Percentiles rank a stretch among this genome's conserved stretches.
Conservation (phyloP, 2,888 invertebrate genomes). For the Syritta pipiens region DNA sequence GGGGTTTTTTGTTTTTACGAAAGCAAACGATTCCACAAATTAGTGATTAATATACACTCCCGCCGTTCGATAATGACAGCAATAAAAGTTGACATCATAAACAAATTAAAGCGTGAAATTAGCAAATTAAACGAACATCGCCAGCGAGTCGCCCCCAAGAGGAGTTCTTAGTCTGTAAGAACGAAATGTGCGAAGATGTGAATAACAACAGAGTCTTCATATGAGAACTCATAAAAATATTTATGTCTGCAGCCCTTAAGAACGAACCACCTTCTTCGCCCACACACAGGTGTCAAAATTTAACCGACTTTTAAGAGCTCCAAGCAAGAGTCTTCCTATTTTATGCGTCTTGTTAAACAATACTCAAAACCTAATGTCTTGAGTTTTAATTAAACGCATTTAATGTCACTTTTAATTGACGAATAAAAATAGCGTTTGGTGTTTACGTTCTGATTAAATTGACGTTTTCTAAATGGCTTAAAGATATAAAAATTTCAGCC, state of each 20-base stretch:
- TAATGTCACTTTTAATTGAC: conserved; percentile 12
- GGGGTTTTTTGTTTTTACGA: background rate
- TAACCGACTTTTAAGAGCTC: background rate
- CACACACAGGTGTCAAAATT: conserved; percentile 1
- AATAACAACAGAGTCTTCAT: no score
- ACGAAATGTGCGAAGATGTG: background rate
- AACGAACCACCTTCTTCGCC: background rate
- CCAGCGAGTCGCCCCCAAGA: background rate
- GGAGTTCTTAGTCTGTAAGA: background rate
- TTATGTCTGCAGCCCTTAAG: background rate
- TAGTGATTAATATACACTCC: conserved; percentile 14
- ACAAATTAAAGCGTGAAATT: conserved; percentile 5
- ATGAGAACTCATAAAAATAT: background rate
- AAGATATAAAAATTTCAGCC: background rate
- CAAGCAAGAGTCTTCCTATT: background rate
- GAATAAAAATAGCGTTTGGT: conserved; percentile 1
- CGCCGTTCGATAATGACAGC: background rate
- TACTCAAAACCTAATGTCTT: background rate
- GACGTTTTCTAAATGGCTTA: background rate
- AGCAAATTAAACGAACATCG: conserved; percentile 2
- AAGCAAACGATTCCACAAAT: conserved; percentile 2
- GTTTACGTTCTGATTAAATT: conserved; percentile 6
- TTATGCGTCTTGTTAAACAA: conserved; percentile 1
- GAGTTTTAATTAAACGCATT: conserved; percentile 15
- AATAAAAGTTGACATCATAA: conserved; percentile 27